phyloP scores from a whole-genome alignment of 1,140 invertebrate species.

The Zaprionus kolodkinae region DNA sequence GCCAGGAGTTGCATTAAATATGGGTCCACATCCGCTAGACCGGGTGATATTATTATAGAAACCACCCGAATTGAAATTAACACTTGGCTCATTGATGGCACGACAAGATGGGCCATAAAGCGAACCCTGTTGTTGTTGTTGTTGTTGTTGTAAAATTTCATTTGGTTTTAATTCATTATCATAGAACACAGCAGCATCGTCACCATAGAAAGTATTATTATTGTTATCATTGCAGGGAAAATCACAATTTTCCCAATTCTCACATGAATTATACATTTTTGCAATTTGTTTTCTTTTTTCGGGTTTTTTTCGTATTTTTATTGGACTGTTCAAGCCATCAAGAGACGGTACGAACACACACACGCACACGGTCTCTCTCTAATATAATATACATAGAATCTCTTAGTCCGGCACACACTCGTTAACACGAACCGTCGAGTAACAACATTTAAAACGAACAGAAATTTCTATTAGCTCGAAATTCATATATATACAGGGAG shows the following conservation, averaged over 20 bases:
- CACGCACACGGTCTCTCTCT: background rate
- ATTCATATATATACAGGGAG: conserved; percentile 67
- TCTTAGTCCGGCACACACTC: background rate
- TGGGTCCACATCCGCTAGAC: conserved; percentile 27
- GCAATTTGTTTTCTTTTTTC: conserved; percentile 5
- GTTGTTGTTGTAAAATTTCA: conserved; percentile 21
- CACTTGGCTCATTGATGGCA: conserved; percentile 65
- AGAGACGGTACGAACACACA: conserved; percentile 27
- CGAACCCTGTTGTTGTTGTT: conserved; percentile 31
- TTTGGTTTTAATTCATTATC: conserved; percentile 53
- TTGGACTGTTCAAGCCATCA: conserved; percentile 43
- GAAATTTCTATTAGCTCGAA: conserved; percentile 66
- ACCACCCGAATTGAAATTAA: conserved; percentile 59
- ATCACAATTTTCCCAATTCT: conserved; percentile 64
- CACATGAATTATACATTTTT: conserved; percentile 64
- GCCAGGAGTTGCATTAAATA: conserved; percentile 28
- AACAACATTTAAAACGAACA: conserved; percentile 64
- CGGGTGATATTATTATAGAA: conserved; percentile 47
- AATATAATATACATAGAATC: background rate
- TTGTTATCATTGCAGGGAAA: conserved; percentile 60
- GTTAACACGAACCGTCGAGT: conserved; percentile 43
- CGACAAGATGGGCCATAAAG: conserved; percentile 42
- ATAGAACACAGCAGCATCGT: conserved; percentile 49
- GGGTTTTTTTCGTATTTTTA: background rate
- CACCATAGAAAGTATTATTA: conserved; percentile 65